Conservation (phyloP, 2,113 vertebrate genomes). For the Ranitomeya imitator region DNA sequence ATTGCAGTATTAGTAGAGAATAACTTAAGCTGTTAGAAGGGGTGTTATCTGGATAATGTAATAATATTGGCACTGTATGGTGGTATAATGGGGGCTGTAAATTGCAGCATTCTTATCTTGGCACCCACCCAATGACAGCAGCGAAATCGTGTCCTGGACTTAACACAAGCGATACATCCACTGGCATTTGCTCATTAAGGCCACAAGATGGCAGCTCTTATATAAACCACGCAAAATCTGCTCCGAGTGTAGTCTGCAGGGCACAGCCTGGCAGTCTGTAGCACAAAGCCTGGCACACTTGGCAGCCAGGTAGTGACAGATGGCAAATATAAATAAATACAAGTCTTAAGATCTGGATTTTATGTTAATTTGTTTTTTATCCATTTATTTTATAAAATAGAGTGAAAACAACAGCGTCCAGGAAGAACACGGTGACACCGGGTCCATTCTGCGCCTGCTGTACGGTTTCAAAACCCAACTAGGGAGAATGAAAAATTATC, state of each 20-base stretch:
- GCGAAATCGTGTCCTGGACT: too few species aligned
- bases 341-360: not conserved
- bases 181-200: not conserved
- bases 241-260: not conserved
- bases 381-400: not conserved
- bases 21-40: too few species aligned
- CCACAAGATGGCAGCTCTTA: constrained; percentile 24
- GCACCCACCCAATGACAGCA: too few species aligned
- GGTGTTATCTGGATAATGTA: too few species aligned
- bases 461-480: too few species aligned
- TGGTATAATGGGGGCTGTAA: too few species aligned
- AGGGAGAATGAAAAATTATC: too few species aligned
- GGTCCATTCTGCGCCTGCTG: too few species aligned
- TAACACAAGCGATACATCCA: too few species aligned
- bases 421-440: not conserved
- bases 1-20: too few species aligned
- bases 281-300: not conserved
- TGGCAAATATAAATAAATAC: not conserved
- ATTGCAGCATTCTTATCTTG: too few species aligned
- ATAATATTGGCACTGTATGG: too few species aligned
- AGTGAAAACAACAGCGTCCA: not conserved
- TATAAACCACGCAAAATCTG: not conserved
- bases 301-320: not conserved
- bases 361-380: not conserved
- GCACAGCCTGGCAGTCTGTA: not conserved